Evolutionary conservation across 2,797 vertebrate species (phyloP), one percentile per base, ranked within the genome.

Genomic region (Arctocebus calabarensis): DNA sequence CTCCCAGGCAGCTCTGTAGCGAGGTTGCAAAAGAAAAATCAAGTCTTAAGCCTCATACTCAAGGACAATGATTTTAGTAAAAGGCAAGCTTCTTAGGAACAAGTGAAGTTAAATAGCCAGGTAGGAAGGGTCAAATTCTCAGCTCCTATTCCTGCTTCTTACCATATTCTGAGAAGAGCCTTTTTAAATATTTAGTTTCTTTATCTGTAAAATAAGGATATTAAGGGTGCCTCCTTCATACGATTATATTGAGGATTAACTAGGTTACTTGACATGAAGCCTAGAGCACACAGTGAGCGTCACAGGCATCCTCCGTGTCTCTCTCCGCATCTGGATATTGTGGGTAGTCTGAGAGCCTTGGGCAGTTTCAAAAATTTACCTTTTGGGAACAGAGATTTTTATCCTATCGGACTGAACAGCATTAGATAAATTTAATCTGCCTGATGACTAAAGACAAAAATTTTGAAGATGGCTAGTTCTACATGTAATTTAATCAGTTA

Each of bases 361-460:
- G 84, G 64, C 34, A n/a, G 59, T 93, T 81, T 79, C 78, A 71
- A 87, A 77, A 78, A 62, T 95, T 52, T 82, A 23, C 55, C 34
- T 61, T 78, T 29, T 70, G 66, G 70, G 84, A 61, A 79, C n/a
- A 40, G 40, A 81, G 25, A 70, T 84, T 81, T 81, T 81, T 84
- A 62, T 84, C 71, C 43, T 55, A 78, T 4, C 37, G 71, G 40
- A 74, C 34, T 88, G 27, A 74, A 74, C 43, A 77, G 25, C 57
- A 82, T 66, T 88, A 86, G 34, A 79, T 57, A 34, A 34, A 25
- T 78, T 70, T 77, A 89, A 75, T 61, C 74, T 88, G 27, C 25
- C 43, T 37, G 23, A 70, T 32, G n/a, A 79, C n/a, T 70, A 89
- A 64, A 48, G 64, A 96, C 40, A 75, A 86, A 86, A 92, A 73